Base-by-base conservation (phyloP, 1,140 invertebrate genomes). In the Euglossa dilemma region DNA sequence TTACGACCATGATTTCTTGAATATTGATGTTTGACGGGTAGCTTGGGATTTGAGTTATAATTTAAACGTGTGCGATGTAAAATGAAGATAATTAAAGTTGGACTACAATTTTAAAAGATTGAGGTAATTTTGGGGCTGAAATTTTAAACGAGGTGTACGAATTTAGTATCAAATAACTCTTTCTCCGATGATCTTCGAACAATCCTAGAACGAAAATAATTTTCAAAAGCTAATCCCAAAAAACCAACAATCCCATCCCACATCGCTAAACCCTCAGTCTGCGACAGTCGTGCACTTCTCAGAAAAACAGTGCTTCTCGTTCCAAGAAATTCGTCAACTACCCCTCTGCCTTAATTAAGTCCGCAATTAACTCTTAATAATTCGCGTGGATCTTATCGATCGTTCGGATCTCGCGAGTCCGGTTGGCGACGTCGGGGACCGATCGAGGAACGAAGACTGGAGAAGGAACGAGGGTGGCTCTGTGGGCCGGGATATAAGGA, bases 341-440 rank as follows among this genome's bases (percentile, higher is more conserved):
- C 36, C 36, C 70, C 80, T 57, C 61, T 63, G 71, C 52, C 63
- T 89, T 91, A 91, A 91, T 91, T 91, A 90, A 91, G 87, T 88
- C 86, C 82, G 87, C 90, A 91, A 91, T 91, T 91, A 91, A 89
- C 90, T 88, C 86, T 85, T 84, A 83, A 91, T 91, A 89, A 91
- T 91, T 91, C 85, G 87, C 87, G 83, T 63, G 83, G 71, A 64
- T 43, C 74, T 83, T 90, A 91, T 91, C 90, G 80, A 64, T 57
- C 61, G 83, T 81, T 82, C 64, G 77, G 81, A 91, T 91, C 90
- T 85, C 54, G 43, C 66, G 78, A 61, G 36, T 61, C 57, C 56
- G 50, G 57, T 47, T 64, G 71, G 43, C 74, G 47, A 14, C 23
- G 54, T 52, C 59, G 43, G 73, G n/a, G 43, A n/a, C 14, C 61